A percentile compares a stretch with the other conserved stretches of the same genome.
Conservation (phyloP, 2,797 vertebrate species). For the Huso huso region DNA sequence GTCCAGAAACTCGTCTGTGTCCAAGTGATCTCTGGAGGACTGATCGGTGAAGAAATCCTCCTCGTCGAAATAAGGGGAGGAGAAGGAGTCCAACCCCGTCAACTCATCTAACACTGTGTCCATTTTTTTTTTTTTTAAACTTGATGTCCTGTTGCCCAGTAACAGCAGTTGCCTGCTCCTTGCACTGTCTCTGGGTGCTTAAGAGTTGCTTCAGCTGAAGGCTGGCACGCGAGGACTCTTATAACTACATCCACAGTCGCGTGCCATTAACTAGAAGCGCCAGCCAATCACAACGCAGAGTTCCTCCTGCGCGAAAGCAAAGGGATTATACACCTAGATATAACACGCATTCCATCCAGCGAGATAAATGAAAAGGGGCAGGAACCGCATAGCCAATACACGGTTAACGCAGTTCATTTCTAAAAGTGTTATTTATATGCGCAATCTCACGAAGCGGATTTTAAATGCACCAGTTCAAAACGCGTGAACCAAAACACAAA, state of each 20-base stretch:
- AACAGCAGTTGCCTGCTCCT: slow-evolving; percentile 33
- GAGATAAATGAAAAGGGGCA: slow-evolving; percentile 15
- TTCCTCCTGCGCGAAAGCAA: slow-evolving; percentile 25
- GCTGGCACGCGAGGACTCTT: slow-evolving; percentile 80
- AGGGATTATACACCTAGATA: slow-evolving; percentile 44
- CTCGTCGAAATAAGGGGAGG: slow-evolving; percentile 83
- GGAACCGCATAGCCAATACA: too few relatives aligned
- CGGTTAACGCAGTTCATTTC: too few relatives aligned
- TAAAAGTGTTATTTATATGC: too few relatives aligned
- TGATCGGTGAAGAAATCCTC: slow-evolving; percentile 90
- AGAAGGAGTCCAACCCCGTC: slow-evolving; percentile 78
- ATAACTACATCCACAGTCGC: slow-evolving; percentile 84
- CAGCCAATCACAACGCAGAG: slow-evolving; percentile 70
- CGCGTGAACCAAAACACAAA: too few relatives aligned
- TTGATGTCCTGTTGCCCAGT: slow-evolving; percentile 19
- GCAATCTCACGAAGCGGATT: too few relatives aligned
- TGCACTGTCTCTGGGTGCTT: slow-evolving; percentile 35
- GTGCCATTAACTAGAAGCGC: slow-evolving; percentile 66
- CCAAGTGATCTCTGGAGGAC: slow-evolving; percentile 72
- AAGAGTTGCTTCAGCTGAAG: slow-evolving; percentile 45
- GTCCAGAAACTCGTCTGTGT: slow-evolving; percentile 72
- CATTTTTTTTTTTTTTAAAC: slow-evolving; percentile 59
- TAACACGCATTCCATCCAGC: slow-evolving; percentile 16
- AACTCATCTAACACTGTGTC: slow-evolving; percentile 85
- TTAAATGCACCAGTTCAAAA: too few relatives aligned